phyloP scores from a whole-genome alignment of 2,797 vertebrate species.

The Eospalax fontanierii region DNA sequence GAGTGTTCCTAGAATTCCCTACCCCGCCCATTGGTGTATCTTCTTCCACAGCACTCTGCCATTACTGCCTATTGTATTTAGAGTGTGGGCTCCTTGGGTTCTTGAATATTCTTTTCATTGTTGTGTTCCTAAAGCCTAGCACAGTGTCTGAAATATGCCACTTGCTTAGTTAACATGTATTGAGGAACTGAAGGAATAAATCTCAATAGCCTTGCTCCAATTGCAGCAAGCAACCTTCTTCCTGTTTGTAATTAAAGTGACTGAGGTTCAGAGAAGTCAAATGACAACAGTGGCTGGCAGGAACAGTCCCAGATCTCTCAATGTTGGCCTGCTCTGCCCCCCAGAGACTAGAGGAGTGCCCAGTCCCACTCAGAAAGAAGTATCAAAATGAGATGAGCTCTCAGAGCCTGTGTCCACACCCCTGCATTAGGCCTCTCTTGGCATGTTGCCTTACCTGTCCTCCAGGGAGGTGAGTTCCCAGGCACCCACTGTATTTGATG shows the following conservation, averaged over 20 bases:
- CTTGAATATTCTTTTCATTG: background rate
- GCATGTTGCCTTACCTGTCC: background rate
- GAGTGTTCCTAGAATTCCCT: too few species aligned
- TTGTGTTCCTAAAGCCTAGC: background rate
- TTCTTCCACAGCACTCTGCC: background rate
- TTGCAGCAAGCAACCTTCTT: background rate
- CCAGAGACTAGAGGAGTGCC: background rate
- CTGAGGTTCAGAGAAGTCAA: background rate
- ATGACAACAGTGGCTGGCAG: background rate
- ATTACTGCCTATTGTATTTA: background rate
- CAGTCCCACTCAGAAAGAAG: background rate
- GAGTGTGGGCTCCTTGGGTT: background rate
- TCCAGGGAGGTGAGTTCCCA: conserved; percentile 43
- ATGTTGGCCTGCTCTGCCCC: background rate
- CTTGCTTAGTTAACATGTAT: background rate
- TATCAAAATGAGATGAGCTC: fast-evolving
- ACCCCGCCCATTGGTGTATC: background rate
- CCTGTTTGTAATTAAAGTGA: background rate
- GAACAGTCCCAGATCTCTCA: background rate
- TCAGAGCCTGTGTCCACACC: background rate
- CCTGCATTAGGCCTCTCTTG: background rate
- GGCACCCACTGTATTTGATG: conserved; percentile 65
- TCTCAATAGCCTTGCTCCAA: background rate
- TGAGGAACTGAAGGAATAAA: background rate
- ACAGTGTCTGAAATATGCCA: background rate